Base-by-base conservation (phyloP, 2,797 vertebrate genomes). In the Hydrophis major region DNA sequence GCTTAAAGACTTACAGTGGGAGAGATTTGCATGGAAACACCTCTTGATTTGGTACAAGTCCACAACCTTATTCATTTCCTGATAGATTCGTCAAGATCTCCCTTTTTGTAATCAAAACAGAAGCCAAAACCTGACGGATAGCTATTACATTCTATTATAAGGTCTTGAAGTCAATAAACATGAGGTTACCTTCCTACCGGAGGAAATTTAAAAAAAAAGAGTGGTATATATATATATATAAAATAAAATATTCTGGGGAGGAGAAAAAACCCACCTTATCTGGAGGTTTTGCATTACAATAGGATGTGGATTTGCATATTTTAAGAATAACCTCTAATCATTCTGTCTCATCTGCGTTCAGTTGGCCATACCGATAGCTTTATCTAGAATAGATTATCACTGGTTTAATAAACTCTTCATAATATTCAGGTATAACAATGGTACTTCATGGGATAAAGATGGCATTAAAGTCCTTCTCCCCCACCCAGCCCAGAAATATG, bases 221-320 rank as follows among this genome's bases (percentile, higher is more conserved):
- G 95, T 95, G 96, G 96, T n/a, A 98, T 98, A 97, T 98, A 98
- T 98, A 98, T 98, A 50, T 50, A 50, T 11, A 10, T 93, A 14
- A 97, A 98, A 97, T 98, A 27, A 63, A 63, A 63, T 63, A 32
- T 69, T 69, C 63, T 18, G 13, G 14, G 14, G 4, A n/a, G 2
- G 1, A 0, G 14, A 0, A 7, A 61, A 57, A 18, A 4, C 61
- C 61, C 66, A 69, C 14, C 97, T 98, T 98, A 98, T 98, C 98
- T 98, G 97, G 96, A 98, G 97, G 97, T 97, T 97, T 98, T 98
- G 98, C 97, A 97, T 98, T 98, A 98, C 97, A 98, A 98, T 98
- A 96, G 97, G 96, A 97, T 97, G 96, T 96, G 97, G 97, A 98
- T 98, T 98, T 98, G 97, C 98, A 98, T 98, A 98, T 98, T 98